Evolutionary conservation across 2,797 vertebrate species (phyloP), one percentile per base, ranked within the genome.

Genomic region (Fundulus diaphanus): DNA sequence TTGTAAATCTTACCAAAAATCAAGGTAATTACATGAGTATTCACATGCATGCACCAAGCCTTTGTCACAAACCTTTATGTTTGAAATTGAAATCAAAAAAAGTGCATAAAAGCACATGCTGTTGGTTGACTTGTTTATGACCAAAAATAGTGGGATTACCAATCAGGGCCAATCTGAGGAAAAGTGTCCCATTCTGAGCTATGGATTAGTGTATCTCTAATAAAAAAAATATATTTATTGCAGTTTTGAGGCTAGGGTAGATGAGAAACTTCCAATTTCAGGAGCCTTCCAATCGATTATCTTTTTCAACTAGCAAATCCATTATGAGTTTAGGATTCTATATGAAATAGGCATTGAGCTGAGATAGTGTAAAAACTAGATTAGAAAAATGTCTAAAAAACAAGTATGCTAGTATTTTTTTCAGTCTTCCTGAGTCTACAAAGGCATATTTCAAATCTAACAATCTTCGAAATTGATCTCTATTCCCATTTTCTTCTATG

Each of bases 401-500:
- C 13, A 7, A 12, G 9, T 27, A 12, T 2, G 22, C 18, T 1
- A 2, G 3, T n/a, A 7, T 31, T 46, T 73, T 35, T 27, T 20
- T 46, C 18, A 33, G 13, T 72, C 18, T 71, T 44, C 67, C 16
- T 24, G 22, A 40, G 9, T n/a, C 48, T 77, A 9, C 31, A 67
- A 70, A 69, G 22, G 51, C 66, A 9, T 5, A 51, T 13, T 63
- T 59, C 57, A 22, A 12, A 24, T 12, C 13, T 57, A 12, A 49
- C 1, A 7, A 35, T 44, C 15, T 20, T n/a, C 1, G 51, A 7
- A 68, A 61, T 15, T 31, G 16, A 68, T 77, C 33, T 37, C 35
- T 37, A 49, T 12, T 37, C 7, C 57, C 1, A 61, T 72, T 76
- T 72, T 70, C 46, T 15, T 49, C 16, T 67, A 16, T 73, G 72